Evolutionary conservation across 2,113 vertebrate species (phyloP).

Genomic region (Dromas ardeola): DNA sequence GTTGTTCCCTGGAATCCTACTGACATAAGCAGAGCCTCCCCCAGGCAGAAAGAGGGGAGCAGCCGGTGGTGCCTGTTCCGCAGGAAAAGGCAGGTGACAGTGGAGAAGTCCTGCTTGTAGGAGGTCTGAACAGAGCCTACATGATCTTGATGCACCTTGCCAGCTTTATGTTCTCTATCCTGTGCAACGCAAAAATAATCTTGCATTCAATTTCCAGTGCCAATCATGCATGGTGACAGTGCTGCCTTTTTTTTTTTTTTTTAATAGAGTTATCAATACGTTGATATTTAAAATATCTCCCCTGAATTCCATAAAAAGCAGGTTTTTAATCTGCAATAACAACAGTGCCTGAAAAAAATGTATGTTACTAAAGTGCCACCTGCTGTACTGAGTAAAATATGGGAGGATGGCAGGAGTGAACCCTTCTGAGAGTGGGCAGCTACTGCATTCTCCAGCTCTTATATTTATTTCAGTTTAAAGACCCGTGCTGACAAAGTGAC

Average conservation of each 20-base stretch:
- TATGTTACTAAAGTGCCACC: slow-evolving; percentile 68
- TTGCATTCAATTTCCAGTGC: neutral
- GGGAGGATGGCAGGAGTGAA: accelerated
- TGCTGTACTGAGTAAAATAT: slow-evolving; percentile 8
- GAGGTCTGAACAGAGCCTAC: neutral
- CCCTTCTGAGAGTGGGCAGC: neutral
- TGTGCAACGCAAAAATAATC: neutral
- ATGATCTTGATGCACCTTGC: neutral
- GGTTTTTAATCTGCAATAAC: neutral
- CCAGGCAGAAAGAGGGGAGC: neutral
- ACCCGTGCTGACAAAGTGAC: neutral
- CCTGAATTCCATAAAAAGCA: neutral
- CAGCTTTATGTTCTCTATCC: neutral
- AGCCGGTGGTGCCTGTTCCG: neutral
- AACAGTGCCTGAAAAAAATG: neutral
- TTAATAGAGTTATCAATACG: neutral
- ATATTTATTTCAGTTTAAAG: neutral
- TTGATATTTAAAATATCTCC: neutral
- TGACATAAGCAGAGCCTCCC: neutral
- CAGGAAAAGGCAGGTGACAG: neutral
- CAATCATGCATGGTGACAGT: neutral
- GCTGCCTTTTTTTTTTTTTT: neutral
- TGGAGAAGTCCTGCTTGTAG: neutral
- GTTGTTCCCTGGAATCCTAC: too few relatives aligned
- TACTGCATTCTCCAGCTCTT: neutral